Evolutionary conservation across 2,113 vertebrate species (phyloP), one percentile per base, ranked within the genome.

Genomic region (Oryzias curvinotus): DNA sequence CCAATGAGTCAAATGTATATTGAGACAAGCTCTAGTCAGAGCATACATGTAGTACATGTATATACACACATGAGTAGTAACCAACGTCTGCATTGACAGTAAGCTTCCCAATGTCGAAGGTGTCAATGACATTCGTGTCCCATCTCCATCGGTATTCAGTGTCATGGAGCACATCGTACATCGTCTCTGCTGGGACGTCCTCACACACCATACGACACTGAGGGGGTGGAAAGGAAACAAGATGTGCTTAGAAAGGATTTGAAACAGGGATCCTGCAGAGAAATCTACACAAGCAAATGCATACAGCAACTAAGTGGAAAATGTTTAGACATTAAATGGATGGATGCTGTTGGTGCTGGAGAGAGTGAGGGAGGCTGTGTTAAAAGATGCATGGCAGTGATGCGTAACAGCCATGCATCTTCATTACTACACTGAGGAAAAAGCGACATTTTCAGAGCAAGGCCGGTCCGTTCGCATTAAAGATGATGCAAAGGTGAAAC

Each of bases 51-150:
- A 5, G 26, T 28, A 45, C 15, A 1, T 1, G 25, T 60, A 61
- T 49, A 51, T 45, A 77, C 93, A 78, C 89, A 96, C 95, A 96
- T 55, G 96, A 93, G 4, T 98, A 98, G 84, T 98, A 98, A 42
- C 96, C 96, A 23, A 98, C 94, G 1, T 98, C 96, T 0, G 96
- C 93, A 17, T 98, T 98, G 90, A 94, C 96, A 0, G 96, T 98
- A 56, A 98, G 90, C 55, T 93, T 95, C 18, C 95, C 96, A 1
- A 98, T 98, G 83, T 98, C 96, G 0, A 98, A 98, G 46, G 96
- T 98, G 90, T 98, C 96, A 0, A 96, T 95, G 82, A 98, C 96
- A 1, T 98, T 98, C 6, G 89, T 90, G 87, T 98, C 96, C 96
- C 96, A 98, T 59, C 97, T 96, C 52, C 75, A 92, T 19, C 96